A percentile compares a stretch with the other conserved stretches of the same genome.
Conservation (phyloP, 2,888 invertebrate genomes). For the Tinea pellionella region DNA sequence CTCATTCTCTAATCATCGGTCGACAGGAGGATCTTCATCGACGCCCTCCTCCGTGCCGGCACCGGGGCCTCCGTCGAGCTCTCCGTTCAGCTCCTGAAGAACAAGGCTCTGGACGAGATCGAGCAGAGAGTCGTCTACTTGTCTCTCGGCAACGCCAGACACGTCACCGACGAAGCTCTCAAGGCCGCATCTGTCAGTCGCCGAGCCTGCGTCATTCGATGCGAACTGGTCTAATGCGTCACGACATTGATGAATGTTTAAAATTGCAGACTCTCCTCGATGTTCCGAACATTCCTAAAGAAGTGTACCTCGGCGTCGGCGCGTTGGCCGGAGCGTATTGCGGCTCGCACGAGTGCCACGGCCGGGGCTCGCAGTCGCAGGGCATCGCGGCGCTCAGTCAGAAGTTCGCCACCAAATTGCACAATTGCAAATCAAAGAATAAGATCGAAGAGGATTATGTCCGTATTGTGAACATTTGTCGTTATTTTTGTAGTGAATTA, state of each 20-base stretch:
- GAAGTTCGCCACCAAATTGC: conserved; percentile 74
- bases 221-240: no score
- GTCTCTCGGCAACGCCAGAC: conserved; percentile 75
- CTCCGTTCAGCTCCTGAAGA: conserved; percentile 73
- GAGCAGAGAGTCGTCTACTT: conserved; percentile 74
- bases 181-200: conserved; percentile 70
- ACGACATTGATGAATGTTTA: neutral
- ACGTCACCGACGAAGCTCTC: conserved; percentile 75
- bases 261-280: conserved; percentile 66
- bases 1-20: no score
- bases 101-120: conserved; percentile 64
- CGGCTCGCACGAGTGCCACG: conserved; percentile 72
- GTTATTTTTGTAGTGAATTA: no score
- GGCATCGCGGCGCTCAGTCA: conserved; percentile 73
- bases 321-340: conserved; percentile 79
- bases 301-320: conserved; percentile 80
- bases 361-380: conserved; percentile 36
- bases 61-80: conserved; percentile 83
- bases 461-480: no score
- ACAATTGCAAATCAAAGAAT: conserved; percentile 73
- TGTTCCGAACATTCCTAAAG: conserved; percentile 70
- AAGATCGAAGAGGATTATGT: conserved; percentile 75
- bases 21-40: conserved; percentile 78
- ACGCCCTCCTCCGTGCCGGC: conserved; percentile 84
- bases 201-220: no score